Base-by-base conservation (phyloP, 2,888 invertebrate species). In the Drosophila glabriapex region DNA sequence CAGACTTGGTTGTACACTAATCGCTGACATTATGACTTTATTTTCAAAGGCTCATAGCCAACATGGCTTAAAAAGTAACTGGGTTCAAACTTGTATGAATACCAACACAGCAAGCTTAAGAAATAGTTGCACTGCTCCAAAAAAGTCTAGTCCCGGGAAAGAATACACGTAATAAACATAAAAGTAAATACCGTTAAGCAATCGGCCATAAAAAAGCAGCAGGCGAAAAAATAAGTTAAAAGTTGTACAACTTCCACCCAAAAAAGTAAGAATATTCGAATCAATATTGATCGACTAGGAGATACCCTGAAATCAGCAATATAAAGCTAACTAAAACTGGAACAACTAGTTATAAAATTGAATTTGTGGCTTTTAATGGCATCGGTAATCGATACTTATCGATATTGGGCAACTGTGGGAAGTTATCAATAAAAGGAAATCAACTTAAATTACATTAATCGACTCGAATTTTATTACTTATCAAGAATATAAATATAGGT, bases 151-250 rank as follows among this genome's bases (percentile, higher is more conserved):
- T 9, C 4, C 9, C 1, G 25, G 2, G 16, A 25, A 25, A 16
- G 3, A 46, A 25, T 16, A 46, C 56, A 39, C 56, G 52, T 33
- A 37, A 28, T 9, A 39, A 61, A 29, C 29, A 25, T 60, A 19
- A 60, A 50, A 35, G 12, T 22, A 37, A 69, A 29, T 14, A 37
- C 14, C 52, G 16, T 58, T 53, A 28, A 71, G 58, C 43, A 54
- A 16, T 64, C 49, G 5, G 33, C 49, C 14, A 56, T 41, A 41
- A 39, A 56, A 33, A 12, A 53, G n/a, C 14, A 31, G 22, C n/a
- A 54, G 25, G 25, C n/a, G 14, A 54, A 22, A n/a, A 28, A 28
- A 28, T 25, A 54, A 52, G 29, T 49, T 41, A 49, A 60, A 28
- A 73, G 60, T 28, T 28, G 31, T 7, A 28, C 56, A 58, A 43